A percentile compares a stretch with the other conserved stretches of the same genome.
Conservation (phyloP, 2,888 invertebrate genomes). For the Prionchulus punctatus region DNA sequence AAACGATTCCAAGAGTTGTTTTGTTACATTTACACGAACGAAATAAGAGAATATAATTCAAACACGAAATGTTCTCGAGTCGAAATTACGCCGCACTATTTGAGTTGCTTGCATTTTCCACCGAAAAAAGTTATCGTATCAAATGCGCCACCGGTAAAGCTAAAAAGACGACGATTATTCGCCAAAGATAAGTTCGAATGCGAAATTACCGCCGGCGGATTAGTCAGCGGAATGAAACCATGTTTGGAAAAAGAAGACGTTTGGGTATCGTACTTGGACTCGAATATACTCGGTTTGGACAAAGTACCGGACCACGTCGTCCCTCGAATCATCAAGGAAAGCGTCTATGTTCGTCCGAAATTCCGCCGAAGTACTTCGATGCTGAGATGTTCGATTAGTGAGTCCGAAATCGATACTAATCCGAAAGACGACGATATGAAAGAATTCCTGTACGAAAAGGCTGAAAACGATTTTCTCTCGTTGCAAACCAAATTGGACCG, state of each 20-base stretch:
- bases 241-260: slow-evolving; percentile 4
- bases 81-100: slow-evolving; percentile 8
- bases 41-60: not conserved
- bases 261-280: slow-evolving; percentile 11
- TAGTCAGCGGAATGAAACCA: slow-evolving; percentile 10
- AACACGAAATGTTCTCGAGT: not conserved
- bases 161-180: slow-evolving; percentile 1
- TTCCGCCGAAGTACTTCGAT: not conserved
- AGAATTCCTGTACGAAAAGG: slow-evolving; percentile 3
- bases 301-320: slow-evolving; percentile 6
- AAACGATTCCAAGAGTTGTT: slow-evolving; percentile 8
- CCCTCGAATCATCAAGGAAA: slow-evolving; percentile 1
- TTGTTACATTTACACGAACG: not conserved
- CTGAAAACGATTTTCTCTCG: slow-evolving; percentile 8
- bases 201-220: slow-evolving; percentile 6
- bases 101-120: slow-evolving; percentile 9
- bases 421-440: not conserved
- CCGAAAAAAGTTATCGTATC: slow-evolving; percentile 10
- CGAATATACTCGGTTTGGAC: slow-evolving; percentile 2
- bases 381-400: not conserved
- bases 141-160: slow-evolving; percentile 12
- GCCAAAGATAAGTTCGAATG: slow-evolving; percentile 1
- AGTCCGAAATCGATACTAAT: too few species aligned
- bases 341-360: not conserved
- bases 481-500: slow-evolving; percentile 4